Base-by-base conservation (phyloP, 2,888 invertebrate species). In the Eudasyphora cyanicolor region DNA sequence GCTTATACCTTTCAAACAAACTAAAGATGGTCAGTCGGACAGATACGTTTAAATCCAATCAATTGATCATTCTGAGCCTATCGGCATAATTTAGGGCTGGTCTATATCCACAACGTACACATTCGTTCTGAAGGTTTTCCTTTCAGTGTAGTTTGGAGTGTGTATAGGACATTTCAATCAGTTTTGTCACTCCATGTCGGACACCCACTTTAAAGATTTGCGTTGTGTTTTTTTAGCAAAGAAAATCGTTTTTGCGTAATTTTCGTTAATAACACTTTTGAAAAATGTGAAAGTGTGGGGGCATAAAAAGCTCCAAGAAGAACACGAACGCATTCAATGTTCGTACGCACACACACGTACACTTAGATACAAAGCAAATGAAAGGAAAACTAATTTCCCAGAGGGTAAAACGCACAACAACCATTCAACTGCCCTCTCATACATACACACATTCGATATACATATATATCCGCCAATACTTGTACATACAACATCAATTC, bases 311-410 rank as follows among this genome's bases (percentile, higher is more conserved):
- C 19, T 3, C 60, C 2, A 14, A 60, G 14, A 24, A 10, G 21
- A 42, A 29, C 7, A 67, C 35, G 8, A 38, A 80, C 32, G 54
- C 21, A 1, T 51, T 70, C 29, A 70, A 17, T 60, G 51, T 42
- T 19, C 45, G 29, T 32, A 32, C 49, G 14, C 29, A 38, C 35
- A 35, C 64, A 38, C 21, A 2, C n/a, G 29, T 35, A 51, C 27
- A 27, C 2, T n/a, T n/a, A n/a, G n/a, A n/a, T n/a, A 38, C 45
- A 21, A 54, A 32, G n/a, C 62, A 29, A 42, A 27, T 70, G 69
- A 51, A 64, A 57, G 75, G 42, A 71, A 70, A 79, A 71, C 76
- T 82, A 82, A 82, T 82, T 82, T 82, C 82, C 82, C 82, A 79
- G 76, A 82, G 82, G 82, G 54, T 19, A 76, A 70, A 71, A 78